Percentiles rank a stretch among this genome's conserved stretches.
Conservation (phyloP, 1,140 invertebrate genomes). For the Aphis craccivora region DNA sequence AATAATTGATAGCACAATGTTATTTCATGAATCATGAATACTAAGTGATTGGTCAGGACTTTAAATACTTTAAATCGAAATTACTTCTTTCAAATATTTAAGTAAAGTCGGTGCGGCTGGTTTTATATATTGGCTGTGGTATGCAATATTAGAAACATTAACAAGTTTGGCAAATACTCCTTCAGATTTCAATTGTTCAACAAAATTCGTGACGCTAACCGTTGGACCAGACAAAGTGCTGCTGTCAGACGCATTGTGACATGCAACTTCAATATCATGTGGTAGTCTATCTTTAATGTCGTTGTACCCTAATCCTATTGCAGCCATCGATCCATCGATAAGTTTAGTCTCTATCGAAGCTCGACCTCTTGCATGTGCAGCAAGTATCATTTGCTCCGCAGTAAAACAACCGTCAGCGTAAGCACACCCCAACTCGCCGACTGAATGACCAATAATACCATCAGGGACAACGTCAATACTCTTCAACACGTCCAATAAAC, state of each 20-base stretch:
- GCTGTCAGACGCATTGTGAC: slow-evolving; percentile 75
- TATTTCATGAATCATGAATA: background rate
- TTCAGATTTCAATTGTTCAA: slow-evolving; percentile 68
- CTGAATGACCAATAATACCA: slow-evolving; percentile 77
- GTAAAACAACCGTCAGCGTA: slow-evolving; percentile 77
- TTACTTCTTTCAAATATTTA: slow-evolving; percentile 74
- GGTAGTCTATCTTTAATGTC: slow-evolving; percentile 71
- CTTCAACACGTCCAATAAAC: slow-evolving; percentile 74
- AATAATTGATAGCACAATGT: background rate
- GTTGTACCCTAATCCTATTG: slow-evolving; percentile 71
- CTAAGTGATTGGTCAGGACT: background rate
- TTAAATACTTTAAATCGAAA: slow-evolving; percentile 59
- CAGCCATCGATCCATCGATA: slow-evolving; percentile 69
- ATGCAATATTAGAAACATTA: slow-evolving; percentile 75
- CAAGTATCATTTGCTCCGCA: slow-evolving; percentile 71
- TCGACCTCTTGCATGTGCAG: slow-evolving; percentile 72
- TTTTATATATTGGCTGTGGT: slow-evolving; percentile 81
- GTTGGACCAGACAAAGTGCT: slow-evolving; percentile 76
- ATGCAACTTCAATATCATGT: slow-evolving; percentile 72
- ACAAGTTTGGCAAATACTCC: slow-evolving; percentile 81
- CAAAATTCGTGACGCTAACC: slow-evolving; percentile 65
- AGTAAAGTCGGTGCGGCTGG: slow-evolving; percentile 75
- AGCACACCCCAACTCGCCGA: slow-evolving; percentile 73
- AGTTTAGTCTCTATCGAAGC: slow-evolving; percentile 70
- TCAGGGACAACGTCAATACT: slow-evolving; percentile 69